Evolutionary conservation across 2,888 invertebrate genomes (phyloP).

Genomic region (Pandemis corylana): DNA sequence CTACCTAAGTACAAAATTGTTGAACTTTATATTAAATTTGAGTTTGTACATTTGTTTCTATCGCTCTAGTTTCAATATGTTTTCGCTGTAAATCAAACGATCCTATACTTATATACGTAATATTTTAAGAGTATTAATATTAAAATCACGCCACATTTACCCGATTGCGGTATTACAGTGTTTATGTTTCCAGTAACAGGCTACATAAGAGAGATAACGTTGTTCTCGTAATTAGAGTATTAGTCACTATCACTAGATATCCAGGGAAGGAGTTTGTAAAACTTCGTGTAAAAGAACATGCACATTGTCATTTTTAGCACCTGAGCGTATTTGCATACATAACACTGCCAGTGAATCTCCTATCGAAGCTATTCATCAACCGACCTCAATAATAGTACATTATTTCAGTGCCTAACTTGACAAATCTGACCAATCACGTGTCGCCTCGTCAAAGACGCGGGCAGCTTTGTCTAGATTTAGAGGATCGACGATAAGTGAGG

Average conservation of each 20-base stretch:
- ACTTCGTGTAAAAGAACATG: neutral
- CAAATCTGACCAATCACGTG: conserved; percentile 1
- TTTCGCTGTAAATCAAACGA: no score
- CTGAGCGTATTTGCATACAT: neutral
- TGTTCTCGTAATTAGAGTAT: no score
- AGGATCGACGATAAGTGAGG: conserved; percentile 10
- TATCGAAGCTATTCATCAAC: neutral
- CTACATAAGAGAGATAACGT: neutral
- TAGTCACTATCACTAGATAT: no score
- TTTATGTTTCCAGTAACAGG: conserved; percentile 11
- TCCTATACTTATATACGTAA: neutral
- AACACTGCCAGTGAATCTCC: neutral
- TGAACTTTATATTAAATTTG: no score
- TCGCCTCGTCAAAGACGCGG: neutral
- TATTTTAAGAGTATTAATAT: neutral
- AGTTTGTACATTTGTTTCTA: no score
- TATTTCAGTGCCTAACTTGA: neutral
- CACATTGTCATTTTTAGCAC: neutral
- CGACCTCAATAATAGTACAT: neutral
- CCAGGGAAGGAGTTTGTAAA: neutral
- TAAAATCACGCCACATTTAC: neutral
- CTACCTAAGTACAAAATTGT: no score
- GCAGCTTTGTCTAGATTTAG: conserved; percentile 2
- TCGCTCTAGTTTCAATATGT: no score
- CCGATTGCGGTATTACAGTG: neutral